Evolutionary conservation across 2,113 vertebrate genomes (phyloP).

Genomic region (Rostratula benghalensis): DNA sequence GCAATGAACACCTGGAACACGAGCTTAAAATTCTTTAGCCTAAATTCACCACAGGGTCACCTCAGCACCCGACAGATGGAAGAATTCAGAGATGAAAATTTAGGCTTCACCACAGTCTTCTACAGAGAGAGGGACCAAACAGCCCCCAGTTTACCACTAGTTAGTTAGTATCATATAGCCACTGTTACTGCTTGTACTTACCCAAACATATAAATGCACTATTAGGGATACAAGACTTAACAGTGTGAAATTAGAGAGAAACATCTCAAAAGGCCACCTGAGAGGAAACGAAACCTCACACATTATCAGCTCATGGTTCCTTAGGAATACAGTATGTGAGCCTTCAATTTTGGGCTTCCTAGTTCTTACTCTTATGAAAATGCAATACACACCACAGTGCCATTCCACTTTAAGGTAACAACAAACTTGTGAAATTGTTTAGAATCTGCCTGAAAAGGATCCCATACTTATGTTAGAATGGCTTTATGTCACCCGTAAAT

Average conservation of each 20-base stretch:
- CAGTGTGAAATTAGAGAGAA: background rate
- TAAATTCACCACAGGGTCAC: background rate
- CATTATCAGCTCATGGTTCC: background rate
- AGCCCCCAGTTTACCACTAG: background rate
- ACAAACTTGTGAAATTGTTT: background rate
- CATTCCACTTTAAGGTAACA: background rate
- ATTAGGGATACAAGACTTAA: background rate
- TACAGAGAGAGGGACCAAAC: background rate
- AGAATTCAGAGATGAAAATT: background rate
- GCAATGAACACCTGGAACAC: background rate
- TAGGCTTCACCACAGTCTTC: background rate
- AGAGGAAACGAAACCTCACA: background rate
- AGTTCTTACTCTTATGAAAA: background rate
- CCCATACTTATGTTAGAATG: background rate
- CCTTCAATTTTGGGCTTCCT: background rate
- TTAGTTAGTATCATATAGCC: background rate
- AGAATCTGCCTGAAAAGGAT: background rate
- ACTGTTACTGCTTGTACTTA: background rate
- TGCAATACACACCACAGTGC: background rate
- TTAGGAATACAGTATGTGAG: background rate
- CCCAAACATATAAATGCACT: background rate
- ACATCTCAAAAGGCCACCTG: background rate
- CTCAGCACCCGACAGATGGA: background rate
- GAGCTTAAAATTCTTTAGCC: background rate
- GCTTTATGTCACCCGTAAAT: slow-evolving; percentile 6